A percentile compares a stretch with the other conserved stretches of the same genome.
These are phyloP conservation scores for Psilopogon haemacephalus DNA, from an alignment of 2,113 vertebrate species.

Conservation along the genomic window DNA sequence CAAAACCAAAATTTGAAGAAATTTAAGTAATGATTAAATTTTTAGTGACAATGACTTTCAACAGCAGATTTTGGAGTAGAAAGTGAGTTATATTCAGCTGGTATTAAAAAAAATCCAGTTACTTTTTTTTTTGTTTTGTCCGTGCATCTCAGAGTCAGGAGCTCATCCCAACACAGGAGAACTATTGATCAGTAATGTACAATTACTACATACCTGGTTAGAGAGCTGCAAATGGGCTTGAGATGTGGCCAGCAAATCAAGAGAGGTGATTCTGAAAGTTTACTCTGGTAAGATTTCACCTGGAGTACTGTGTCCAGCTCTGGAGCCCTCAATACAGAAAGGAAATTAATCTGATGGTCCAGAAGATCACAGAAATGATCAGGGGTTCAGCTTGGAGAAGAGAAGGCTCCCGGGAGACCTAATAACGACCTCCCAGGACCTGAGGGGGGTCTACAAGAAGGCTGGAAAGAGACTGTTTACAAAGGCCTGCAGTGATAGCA, in stretches of 20 bases:
- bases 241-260: background rate
- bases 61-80: background rate
- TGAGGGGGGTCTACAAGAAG: no score
- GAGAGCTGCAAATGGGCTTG: background rate
- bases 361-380: no score
- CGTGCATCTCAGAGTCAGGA: rapidly evolving
- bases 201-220: background rate
- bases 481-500: no score
- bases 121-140: background rate
- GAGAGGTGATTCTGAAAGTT: no score
- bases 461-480: no score
- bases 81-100: background rate
- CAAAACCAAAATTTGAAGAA: background rate
- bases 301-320: no score
- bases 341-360: no score
- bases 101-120: background rate
- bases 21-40: background rate
- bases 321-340: no score
- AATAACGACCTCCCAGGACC: no score
- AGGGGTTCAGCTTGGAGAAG: no score
- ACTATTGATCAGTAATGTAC: background rate
- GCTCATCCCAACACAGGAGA: background rate
- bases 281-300: no score
- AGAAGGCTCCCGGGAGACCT: no score
- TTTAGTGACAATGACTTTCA: background rate